Evolutionary conservation across 2,113 vertebrate genomes (phyloP).

Genomic region (Tretioscincus oriximinensis): DNA sequence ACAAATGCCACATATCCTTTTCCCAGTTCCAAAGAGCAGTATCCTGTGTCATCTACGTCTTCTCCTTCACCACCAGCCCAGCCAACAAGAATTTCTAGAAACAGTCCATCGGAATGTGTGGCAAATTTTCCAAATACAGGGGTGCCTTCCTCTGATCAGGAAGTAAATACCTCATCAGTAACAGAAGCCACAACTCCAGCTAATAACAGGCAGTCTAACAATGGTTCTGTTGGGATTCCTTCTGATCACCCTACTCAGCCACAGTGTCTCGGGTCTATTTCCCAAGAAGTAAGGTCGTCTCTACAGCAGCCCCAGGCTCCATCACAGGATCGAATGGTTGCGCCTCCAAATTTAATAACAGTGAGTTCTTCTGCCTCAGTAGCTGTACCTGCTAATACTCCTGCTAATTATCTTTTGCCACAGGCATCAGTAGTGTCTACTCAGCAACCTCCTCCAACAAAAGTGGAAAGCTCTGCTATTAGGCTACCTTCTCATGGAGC

Average conservation of each 20-base stretch:
- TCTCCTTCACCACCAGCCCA: conserved; percentile 75
- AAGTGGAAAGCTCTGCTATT: conserved; percentile 76
- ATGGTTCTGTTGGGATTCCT: conserved; percentile 62
- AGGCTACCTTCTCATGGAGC: conserved; percentile 70
- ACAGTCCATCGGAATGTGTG: conserved; percentile 75
- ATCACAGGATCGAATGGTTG: conserved; percentile 75
- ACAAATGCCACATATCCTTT: conserved; percentile 76
- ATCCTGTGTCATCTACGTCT: conserved; percentile 75
- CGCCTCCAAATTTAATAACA: conserved; percentile 65
- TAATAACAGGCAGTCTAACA: conserved; percentile 63
- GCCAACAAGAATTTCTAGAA: conserved; percentile 69
- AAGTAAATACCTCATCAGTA: conserved; percentile 66
- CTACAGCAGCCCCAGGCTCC: conserved; percentile 80
- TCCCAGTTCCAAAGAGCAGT: conserved; percentile 84
- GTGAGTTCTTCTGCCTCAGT: conserved; percentile 68
- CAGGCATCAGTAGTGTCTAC: conserved; percentile 78
- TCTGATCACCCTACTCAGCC: conserved; percentile 71
- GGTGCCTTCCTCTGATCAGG: conserved; percentile 63
- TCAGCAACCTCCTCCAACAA: conserved; percentile 66
- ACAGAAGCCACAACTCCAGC: conserved; percentile 58
- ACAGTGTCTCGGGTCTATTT: conserved; percentile 68
- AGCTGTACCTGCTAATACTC: conserved; percentile 63
- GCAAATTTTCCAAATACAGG: conserved; percentile 76
- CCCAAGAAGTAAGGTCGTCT: conserved; percentile 73
- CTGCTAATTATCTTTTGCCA: conserved; percentile 80